Evolutionary conservation across 2,797 vertebrate genomes (phyloP).

Genomic region (Threskiornis aethiopicus): DNA sequence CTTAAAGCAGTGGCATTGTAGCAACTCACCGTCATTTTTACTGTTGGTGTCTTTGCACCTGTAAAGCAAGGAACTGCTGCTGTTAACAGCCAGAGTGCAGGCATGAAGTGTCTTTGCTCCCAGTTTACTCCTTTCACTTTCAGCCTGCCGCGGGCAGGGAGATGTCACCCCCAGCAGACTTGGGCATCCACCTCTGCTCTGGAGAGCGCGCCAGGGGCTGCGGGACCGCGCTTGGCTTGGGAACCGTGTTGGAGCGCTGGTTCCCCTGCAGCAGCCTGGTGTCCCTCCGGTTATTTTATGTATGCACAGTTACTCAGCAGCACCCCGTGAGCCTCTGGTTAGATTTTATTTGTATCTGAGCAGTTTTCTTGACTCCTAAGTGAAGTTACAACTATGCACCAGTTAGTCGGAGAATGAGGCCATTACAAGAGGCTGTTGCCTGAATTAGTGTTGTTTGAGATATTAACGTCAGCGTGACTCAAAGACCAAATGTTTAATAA

Average conservation of each 20-base stretch:
- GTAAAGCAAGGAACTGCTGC: neutral
- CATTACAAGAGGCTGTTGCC: neutral
- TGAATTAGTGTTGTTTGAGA: neutral
- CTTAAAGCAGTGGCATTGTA: neutral
- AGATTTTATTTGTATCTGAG: neutral
- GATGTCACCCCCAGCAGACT: neutral
- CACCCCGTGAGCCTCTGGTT: neutral
- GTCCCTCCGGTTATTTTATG: neutral
- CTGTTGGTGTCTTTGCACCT: neutral
- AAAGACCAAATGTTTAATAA: constrained; percentile 38
- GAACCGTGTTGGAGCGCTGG: accelerated
- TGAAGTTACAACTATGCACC: neutral
- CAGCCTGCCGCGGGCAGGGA: neutral
- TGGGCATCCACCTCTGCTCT: neutral
- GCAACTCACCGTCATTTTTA: neutral
- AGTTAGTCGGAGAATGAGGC: neutral
- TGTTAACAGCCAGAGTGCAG: neutral
- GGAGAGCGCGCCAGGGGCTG: neutral
- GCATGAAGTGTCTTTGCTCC: neutral
- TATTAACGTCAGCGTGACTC: neutral
- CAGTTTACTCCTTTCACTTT: neutral
- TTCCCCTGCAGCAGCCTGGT: neutral
- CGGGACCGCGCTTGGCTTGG: neutral
- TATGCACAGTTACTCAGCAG: neutral
- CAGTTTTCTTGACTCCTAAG: neutral